Evolutionary conservation across 2,113 vertebrate species (phyloP).

Genomic region (Potamarius usumacintae): DNA sequence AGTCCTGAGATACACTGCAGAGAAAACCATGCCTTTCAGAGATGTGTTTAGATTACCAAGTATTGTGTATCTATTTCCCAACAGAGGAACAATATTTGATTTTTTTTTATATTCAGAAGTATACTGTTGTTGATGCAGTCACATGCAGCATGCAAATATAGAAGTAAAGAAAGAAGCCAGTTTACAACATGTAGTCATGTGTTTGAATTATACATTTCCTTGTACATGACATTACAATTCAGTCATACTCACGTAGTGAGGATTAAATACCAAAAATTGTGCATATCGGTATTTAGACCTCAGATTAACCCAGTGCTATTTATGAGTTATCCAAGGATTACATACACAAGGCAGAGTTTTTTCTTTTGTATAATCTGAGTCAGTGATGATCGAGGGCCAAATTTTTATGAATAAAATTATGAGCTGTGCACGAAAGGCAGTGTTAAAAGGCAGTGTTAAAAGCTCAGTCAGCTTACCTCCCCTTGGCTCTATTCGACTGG

Average conservation of each 20-base stretch:
- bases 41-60: neutral
- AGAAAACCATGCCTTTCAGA: neutral
- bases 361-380: neutral
- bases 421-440: neutral
- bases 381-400: neutral
- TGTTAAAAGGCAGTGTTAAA: neutral
- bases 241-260: neutral
- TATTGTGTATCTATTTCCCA: neutral
- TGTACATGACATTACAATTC: neutral
- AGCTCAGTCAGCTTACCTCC: conserved; percentile 52
- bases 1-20: neutral
- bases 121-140: neutral
- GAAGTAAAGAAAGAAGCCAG: neutral
- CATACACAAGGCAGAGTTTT: neutral
- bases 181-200: neutral
- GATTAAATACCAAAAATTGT: too few species aligned
- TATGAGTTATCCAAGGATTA: neutral
- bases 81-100: neutral
- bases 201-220: neutral
- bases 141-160: neutral
- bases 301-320: too few species aligned
- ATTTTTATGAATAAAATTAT: neutral
- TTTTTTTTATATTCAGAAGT: neutral
- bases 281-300: too few species aligned
- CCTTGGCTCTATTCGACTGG: conserved; percentile 7